phyloP scores from a whole-genome alignment of 1,140 invertebrate genomes.

The Wasmannia auropunctata region DNA sequence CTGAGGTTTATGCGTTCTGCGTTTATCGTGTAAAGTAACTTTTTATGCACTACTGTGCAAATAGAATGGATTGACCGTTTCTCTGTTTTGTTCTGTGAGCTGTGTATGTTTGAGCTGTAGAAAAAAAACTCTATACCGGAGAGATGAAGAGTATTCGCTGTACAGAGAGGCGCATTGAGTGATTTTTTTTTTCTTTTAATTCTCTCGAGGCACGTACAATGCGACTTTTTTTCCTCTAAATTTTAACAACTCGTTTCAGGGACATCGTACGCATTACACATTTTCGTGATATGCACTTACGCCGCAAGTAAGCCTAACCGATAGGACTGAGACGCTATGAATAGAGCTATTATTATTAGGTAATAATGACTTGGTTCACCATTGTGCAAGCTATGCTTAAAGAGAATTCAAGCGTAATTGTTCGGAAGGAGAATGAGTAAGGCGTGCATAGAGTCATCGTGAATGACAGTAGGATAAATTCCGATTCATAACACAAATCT shows the following conservation, averaged over 20 bases:
- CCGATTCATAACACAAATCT: neutral
- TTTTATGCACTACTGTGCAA: neutral
- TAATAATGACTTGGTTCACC: constrained; percentile 13
- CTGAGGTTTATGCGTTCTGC: neutral
- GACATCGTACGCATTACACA: too few relatives aligned
- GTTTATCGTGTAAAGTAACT: neutral
- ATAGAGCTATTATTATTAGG: constrained; percentile 34
- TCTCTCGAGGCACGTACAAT: neutral
- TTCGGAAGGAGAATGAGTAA: constrained; percentile 8
- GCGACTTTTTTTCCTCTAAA: neutral
- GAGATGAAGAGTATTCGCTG: neutral
- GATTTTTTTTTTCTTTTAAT: neutral
- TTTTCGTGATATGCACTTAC: neutral
- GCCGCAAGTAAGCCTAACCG: neutral
- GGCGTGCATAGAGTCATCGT: constrained; percentile 1
- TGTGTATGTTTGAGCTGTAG: neutral
- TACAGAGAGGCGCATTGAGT: neutral
- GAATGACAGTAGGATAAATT: constrained; percentile 15
- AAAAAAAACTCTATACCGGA: neutral
- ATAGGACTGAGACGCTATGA: constrained; percentile 12
- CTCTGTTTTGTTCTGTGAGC: neutral
- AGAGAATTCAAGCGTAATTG: constrained; percentile 26
- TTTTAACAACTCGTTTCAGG: neutral
- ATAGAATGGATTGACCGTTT: neutral
- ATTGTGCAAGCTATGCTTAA: neutral